Base-by-base conservation (phyloP, 2,888 invertebrate genomes). In the Hemithea aestivaria region DNA sequence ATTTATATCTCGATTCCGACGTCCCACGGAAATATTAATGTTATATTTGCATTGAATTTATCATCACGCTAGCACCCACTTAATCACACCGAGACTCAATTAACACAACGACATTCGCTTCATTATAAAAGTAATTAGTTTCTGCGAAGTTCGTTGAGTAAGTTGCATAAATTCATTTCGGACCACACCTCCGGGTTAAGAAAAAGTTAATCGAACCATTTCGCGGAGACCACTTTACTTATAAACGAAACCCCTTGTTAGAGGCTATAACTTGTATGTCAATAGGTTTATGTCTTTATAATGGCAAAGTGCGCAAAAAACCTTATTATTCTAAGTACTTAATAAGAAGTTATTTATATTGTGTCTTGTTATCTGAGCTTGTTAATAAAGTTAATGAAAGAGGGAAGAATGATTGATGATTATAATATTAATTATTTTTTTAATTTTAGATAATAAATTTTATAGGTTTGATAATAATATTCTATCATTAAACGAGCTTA, bases 51-150 rank as follows among this genome's bases (percentile, higher is more conserved):
- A 66, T 70, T 74, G 46, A 58, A 66, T 67, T 64, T 65, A 71
- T 75, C 74, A 74, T 63, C 74, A 73, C 67, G 68, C 72, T 69
- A 73, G 60, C 70, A 66, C 66, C 59, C 62, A 69, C 64, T 75
- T 68, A 67, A 64, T 73, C 66, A 72, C 60, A 62, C 57, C 50
- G 45, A 53, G 58, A 58, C 56, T 62, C 72, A 73, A 75, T 77
- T 75, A 77, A 63, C 53, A 43, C 61, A 65, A 56, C 58, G 70
- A 65, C 73, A 68, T 66, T 62, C 60, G 62, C 62, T 73, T 74
- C 67, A 75, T 76, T 73, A 64, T 60, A 73, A 72, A 69, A 66
- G 60, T 66, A 69, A 75, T 73, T 73, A 68, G 66, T 63, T 67
- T 68, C 53, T 56, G 54, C 51, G 47, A 57, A 53, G 51, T 51